Conservation (phyloP, 2,797 vertebrate genomes). For the Sus cebifrons region DNA sequence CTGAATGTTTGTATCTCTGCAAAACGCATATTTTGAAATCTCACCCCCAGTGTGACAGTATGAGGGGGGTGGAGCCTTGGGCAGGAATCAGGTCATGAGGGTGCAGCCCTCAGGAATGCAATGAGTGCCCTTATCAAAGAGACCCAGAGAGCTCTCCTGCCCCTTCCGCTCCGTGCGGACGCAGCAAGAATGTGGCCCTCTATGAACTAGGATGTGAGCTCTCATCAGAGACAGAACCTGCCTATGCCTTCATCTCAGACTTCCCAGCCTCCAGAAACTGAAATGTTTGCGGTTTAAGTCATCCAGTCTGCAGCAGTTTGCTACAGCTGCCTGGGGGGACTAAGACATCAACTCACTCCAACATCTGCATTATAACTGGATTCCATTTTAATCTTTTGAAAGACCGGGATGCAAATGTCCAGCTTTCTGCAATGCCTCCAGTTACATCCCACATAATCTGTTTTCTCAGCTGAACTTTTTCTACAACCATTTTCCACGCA, state of each 20-base stretch:
- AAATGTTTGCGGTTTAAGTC: neutral
- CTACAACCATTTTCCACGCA: constrained; percentile 24
- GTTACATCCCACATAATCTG: neutral
- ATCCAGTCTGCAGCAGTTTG: neutral
- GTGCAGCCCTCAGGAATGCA: neutral
- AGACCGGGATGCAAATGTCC: constrained; percentile 34
- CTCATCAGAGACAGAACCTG: neutral
- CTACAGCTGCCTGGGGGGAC: neutral
- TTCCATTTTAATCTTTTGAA: constrained; percentile 51
- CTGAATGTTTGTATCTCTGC: neutral
- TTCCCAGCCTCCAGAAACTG: neutral
- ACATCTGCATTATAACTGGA: constrained; percentile 14
- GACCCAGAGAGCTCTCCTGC: neutral
- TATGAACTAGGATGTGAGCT: neutral
- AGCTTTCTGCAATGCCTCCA: constrained; percentile 7
- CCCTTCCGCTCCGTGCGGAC: neutral
- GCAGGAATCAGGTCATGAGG: neutral
- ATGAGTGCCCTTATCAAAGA: neutral
- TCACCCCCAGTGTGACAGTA: neutral
- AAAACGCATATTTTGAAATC: neutral
- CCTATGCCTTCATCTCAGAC: neutral
- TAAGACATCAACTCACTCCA: neutral
- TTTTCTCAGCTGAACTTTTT: constrained; percentile 55
- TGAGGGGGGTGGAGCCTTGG: neutral
- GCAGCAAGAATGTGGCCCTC: neutral